Conservation (phyloP, 2,888 invertebrate species). For the Baronia brevicornis region DNA sequence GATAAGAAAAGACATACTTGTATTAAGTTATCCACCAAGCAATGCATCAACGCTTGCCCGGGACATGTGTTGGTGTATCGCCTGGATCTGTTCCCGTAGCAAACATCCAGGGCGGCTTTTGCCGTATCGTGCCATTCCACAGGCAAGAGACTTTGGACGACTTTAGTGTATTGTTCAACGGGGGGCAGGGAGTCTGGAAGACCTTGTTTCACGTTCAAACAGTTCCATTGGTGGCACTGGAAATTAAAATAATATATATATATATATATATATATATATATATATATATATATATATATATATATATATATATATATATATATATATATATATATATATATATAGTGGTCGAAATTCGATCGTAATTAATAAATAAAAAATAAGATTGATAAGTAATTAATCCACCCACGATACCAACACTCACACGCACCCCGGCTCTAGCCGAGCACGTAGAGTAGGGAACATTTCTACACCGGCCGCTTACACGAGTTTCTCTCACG, state of each 20-base stretch:
- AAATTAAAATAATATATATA: conserved; percentile 1
- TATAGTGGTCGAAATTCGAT: no score
- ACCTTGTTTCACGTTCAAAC: conserved; percentile 43
- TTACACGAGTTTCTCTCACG: no score
- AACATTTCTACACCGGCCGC: no score
- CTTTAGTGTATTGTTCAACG: conserved; percentile 23
- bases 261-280: neutral
- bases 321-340: neutral
- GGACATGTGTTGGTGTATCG: conserved; percentile 51
- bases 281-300: no score
- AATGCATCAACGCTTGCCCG: conserved; percentile 54
- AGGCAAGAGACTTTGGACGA: conserved; percentile 35
- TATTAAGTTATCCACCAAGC: conserved; percentile 52
- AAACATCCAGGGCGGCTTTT: conserved; percentile 31
- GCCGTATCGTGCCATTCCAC: conserved; percentile 37
- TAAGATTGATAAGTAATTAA: no score
- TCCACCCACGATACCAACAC: no score
- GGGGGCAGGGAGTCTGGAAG: conserved; percentile 36
- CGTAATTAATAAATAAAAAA: no score
- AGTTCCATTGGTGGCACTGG: conserved; percentile 58
- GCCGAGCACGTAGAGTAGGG: no score
- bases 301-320: neutral
- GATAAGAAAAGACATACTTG: conserved; percentile 30
- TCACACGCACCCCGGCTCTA: no score
- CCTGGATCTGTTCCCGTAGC: conserved; percentile 37